phyloP scores from a whole-genome alignment of 2,113 vertebrate species.

The Cercocebus atys region DNA sequence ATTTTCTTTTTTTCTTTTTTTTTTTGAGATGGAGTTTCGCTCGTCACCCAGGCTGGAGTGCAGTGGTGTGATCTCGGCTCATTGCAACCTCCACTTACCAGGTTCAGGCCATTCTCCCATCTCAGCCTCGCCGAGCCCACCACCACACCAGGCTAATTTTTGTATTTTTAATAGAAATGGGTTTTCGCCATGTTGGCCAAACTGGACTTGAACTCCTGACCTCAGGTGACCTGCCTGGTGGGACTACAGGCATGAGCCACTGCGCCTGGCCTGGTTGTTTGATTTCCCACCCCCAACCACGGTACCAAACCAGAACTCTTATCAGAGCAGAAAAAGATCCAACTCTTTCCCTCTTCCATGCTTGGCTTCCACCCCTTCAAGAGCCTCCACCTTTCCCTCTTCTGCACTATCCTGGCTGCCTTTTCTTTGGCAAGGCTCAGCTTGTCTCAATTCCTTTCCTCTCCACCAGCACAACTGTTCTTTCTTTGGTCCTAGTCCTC shows the following conservation, averaged over 20 bases:
- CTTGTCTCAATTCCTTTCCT: neutral
- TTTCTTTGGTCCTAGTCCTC: neutral
- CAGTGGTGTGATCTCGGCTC: too few species aligned
- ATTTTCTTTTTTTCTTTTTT: neutral
- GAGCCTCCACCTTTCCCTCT: accelerated
- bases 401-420: accelerated
- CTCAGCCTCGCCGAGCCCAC: too few species aligned
- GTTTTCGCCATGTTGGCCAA: too few species aligned
- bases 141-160: too few species aligned
- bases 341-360: neutral
- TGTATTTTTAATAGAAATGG: too few species aligned
- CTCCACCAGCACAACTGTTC: neutral
- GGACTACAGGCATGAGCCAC: too few species aligned
- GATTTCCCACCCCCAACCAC: neutral
- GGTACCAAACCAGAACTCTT: neutral
- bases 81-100: too few species aligned
- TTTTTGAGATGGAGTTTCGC: too few species aligned
- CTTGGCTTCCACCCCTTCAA: neutral
- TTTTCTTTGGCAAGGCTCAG: neutral
- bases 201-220: too few species aligned
- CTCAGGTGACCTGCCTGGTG: too few species aligned
- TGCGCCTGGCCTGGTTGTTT: neutral
- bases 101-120: too few species aligned
- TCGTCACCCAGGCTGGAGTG: too few species aligned
- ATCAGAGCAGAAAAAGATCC: neutral